Evolutionary conservation across 2,113 vertebrate genomes (phyloP), one percentile per base, ranked within the genome.

Genomic region (Vombatus ursinus): DNA sequence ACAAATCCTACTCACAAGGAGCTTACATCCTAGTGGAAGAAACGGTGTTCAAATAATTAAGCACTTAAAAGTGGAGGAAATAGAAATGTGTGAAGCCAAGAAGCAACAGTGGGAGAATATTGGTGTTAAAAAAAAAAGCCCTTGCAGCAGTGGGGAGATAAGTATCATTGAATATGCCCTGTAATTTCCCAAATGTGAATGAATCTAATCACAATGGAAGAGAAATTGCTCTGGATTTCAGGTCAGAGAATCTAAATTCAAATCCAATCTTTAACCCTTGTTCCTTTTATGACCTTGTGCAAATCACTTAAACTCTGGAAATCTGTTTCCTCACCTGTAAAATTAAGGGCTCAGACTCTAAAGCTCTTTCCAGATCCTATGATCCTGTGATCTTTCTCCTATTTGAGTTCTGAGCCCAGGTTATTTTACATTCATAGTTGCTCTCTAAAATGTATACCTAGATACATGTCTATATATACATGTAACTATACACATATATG

Each of bases 21-120:
- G 6, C 11, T 23, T 91, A 61, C 0, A 54, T 77, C 90, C 0
- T 26, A 51, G 25, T 11, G 3, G 0, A 12, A 47, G 3, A 90
- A 93, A 68, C 0, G 48, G 52, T 94, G 14, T 2, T 61, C 22
- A 2, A 0, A 0, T 8, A 28, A n/a, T n/a, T n/a, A n/a, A 54
- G 89, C 4, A 61, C 10, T 31, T 61, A 61, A 61, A 52, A 23
- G 11, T 26, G 52, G 95, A 12, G 3, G 0, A 52, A 44, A 90
- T 16, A 8, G 96, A 25, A 24, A 11, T 12, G 11, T 89, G 1
- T 50, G 28, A 0, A 47, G 0, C 2, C 0, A 23, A 61, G 47
- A 53, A 24, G 54, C 57, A 61, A 31, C 9, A 31, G 28, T 31
- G 57, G 57, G 28, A 61, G 9, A n/a, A n/a, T n/a, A n/a, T n/a